Evolutionary conservation across 2,113 vertebrate genomes (phyloP).

Genomic region (Eonycteris spelaea): DNA sequence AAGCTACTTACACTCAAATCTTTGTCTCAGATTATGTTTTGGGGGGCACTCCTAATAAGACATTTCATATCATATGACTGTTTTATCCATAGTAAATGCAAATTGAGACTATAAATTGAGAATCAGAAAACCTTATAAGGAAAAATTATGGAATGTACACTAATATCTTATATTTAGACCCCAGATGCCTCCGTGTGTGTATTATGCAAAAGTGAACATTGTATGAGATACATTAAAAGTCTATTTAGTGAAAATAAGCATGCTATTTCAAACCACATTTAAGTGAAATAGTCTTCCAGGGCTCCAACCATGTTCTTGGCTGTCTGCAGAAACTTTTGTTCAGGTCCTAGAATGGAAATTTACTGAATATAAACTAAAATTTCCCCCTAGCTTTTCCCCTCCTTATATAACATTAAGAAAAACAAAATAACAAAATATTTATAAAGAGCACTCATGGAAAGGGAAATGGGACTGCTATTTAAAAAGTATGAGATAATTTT

Average conservation of each 20-base stretch:
- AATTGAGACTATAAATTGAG: neutral
- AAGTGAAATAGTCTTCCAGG: neutral
- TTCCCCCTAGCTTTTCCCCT: neutral
- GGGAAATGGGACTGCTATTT: neutral
- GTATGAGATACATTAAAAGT: neutral
- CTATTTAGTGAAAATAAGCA: conserved; percentile 52
- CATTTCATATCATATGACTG: neutral
- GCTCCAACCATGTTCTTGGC: neutral
- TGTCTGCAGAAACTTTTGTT: neutral
- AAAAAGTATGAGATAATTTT: neutral
- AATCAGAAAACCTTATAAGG: neutral
- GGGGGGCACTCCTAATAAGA: neutral
- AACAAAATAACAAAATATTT: neutral
- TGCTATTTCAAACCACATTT: conserved; percentile 22
- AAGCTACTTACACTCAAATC: neutral
- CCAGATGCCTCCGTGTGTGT: neutral
- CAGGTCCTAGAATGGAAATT: neutral
- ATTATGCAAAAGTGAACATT: neutral
- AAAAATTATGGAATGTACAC: neutral
- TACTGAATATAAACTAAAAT: conserved; percentile 22
- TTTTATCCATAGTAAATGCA: neutral
- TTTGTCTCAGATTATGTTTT: neutral
- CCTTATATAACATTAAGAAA: neutral
- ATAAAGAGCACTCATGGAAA: neutral
- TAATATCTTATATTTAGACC: neutral